Base-by-base conservation (phyloP, 2,888 invertebrate genomes). In the Machimus atricapillus region DNA sequence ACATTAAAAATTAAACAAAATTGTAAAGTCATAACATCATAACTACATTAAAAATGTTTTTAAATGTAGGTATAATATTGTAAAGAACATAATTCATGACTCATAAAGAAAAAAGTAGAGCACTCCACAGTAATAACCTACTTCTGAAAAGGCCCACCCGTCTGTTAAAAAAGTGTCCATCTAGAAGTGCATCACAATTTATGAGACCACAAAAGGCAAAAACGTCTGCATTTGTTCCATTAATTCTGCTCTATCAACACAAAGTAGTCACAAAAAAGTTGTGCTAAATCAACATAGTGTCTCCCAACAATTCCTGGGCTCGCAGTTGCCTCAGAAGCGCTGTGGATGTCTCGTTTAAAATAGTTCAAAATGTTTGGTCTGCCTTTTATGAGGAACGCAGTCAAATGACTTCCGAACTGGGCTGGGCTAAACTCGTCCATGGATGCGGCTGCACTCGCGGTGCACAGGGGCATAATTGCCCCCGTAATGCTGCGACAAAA, bases 281-380 rank as follows among this genome's bases (percentile, higher is more conserved):
- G 79, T 56, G 79, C 79, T 79, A 79, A 79, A 79, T 79, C 79
- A 79, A 52, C 79, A 52, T 52, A 79, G 79, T 52, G 79, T 43
- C 46, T 3, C n/a, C 2, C 7, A 6, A 19, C 16, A 34, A 34
- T 34, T 34, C n/a, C 23, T 9, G 19, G 19, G n/a, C 52, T 19
- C 23, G 19, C 58, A 58, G 58, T 9, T 9, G 23, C 43, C 43
- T n/a, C 52, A n/a, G 52, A 9, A 23, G n/a, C 66, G 14, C 79
- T 79, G n/a, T n/a, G 79, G 16, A 27, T 52, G 79, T 79, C 66
- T 66, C 79, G 79, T 79, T 79, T 79, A 79, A 79, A 79, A 79
- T 79, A 79, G 79, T 79, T 79, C 46, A 79, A 79, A 52, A 79
- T 79, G 79, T 79, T 79, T 79, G 79, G 79, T 52, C 79, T 46